Conservation (phyloP, 92 coral and sea anemone genomes). For the Paramuricea clavata region DNA sequence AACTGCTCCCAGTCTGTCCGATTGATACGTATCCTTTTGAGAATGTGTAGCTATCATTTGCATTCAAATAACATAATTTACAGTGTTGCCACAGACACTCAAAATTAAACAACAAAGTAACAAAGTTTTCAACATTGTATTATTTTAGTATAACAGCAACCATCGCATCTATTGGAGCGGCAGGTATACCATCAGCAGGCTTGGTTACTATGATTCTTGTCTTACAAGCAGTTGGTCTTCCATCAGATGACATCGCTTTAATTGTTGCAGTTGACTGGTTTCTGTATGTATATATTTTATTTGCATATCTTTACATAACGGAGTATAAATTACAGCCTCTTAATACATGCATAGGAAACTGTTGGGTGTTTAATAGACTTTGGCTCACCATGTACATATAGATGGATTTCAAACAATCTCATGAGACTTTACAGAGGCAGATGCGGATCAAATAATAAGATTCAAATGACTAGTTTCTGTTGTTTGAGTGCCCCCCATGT, state of each 20-base stretch:
- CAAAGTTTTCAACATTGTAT: background rate
- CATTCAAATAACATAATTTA: background rate
- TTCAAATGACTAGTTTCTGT: no score
- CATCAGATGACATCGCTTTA: slow-evolving; percentile 84
- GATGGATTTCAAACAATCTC: no score
- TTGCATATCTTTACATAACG: background rate
- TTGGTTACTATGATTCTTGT: slow-evolving; percentile 83
- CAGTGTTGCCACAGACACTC: background rate
- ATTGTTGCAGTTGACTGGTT: slow-evolving; percentile 88
- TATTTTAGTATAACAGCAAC: slow-evolving; percentile 78
- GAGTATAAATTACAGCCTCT: background rate
- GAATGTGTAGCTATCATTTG: no score
- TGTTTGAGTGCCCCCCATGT: no score
- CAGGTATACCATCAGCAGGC: slow-evolving; percentile 89
- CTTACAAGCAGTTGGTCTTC: slow-evolving; percentile 86
- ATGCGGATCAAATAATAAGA: no score
- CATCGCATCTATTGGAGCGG: slow-evolving; percentile 87
- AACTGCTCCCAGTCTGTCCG: no score
- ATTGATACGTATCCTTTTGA: no score
- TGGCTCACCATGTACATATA: no score
- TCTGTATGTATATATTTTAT: slow-evolving; percentile 65
- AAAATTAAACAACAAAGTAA: no score
- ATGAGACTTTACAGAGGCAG: no score
- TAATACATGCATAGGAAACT: no score
- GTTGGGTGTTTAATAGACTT: no score